phyloP scores from a whole-genome alignment of 2,888 invertebrate species.

The Rutpela maculata region DNA sequence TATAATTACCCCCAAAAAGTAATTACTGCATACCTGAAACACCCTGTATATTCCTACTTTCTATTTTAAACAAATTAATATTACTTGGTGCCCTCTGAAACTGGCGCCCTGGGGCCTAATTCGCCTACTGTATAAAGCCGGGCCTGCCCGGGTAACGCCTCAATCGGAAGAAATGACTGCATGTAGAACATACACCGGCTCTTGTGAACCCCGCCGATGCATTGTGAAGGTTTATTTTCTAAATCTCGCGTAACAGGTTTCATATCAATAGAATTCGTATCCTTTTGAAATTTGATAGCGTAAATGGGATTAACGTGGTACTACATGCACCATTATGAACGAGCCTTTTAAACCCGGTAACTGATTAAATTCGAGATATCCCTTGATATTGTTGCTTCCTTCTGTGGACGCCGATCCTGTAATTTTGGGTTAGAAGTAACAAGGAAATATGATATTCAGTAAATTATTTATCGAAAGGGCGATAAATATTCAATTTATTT shows the following conservation, averaged over 20 bases:
- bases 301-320: constrained; percentile 8
- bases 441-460: not conserved
- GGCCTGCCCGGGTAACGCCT: constrained; percentile 27
- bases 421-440: not conserved
- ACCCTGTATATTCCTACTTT: too few species aligned
- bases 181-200: constrained; percentile 1
- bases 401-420: not conserved
- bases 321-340: not conserved
- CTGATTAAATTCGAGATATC: not conserved
- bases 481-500: not conserved
- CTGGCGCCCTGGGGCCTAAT: too few species aligned
- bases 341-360: not conserved
- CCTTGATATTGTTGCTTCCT: not conserved
- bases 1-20: too few species aligned
- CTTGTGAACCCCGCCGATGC: not conserved
- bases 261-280: not conserved
- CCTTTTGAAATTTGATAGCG: constrained; percentile 11
- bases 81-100: too few species aligned
- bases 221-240: constrained; percentile 9
- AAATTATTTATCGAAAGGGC: not conserved
- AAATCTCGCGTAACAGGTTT: not conserved
- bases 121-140: too few species aligned
- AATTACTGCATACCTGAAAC: too few species aligned
- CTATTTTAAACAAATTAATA: too few species aligned
- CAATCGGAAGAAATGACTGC: not conserved